Percentiles rank a stretch among this genome's conserved stretches.
These are phyloP conservation scores for Chymomyza costata DNA, from an alignment of 1,140 invertebrate genomes.

Conservation along the genomic window DNA sequence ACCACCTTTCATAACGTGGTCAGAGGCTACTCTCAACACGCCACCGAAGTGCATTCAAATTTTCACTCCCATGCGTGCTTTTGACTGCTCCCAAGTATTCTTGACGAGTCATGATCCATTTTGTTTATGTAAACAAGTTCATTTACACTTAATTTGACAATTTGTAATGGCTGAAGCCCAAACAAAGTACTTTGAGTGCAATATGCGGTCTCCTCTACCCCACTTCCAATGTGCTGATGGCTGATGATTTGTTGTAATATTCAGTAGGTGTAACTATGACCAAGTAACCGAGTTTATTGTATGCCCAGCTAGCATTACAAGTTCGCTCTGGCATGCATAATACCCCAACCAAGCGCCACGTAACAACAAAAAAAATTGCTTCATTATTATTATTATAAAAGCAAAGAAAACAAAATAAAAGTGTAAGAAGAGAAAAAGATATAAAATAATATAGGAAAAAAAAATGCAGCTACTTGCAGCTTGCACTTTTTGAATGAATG, in stretches of 20 bases:
- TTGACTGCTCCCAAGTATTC: slow-evolving; percentile 25
- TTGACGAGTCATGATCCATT: slow-evolving; percentile 37
- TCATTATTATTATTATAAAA: too few relatives aligned
- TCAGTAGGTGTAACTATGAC: too few relatives aligned
- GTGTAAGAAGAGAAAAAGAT: slow-evolving; percentile 34
- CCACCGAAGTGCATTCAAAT: too few relatives aligned
- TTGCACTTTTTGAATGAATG: slow-evolving; percentile 29
- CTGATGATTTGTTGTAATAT: too few relatives aligned
- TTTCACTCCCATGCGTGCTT: too few relatives aligned
- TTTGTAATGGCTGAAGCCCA: slow-evolving; percentile 40
- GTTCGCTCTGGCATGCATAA: too few relatives aligned
- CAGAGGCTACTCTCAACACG: too few relatives aligned
- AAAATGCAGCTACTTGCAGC: slow-evolving; percentile 52
- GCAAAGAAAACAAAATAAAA: slow-evolving; percentile 24
- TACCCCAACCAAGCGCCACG: not conserved
- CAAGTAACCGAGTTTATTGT: slow-evolving; percentile 66
- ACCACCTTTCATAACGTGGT: too few relatives aligned
- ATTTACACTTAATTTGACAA: slow-evolving; percentile 70
- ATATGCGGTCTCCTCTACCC: too few relatives aligned
- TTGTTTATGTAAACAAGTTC: slow-evolving; percentile 62
- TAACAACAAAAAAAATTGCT: slow-evolving; percentile 46
- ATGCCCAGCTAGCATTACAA: slow-evolving; percentile 52
- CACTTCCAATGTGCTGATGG: too few relatives aligned
- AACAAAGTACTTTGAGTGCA: not conserved
- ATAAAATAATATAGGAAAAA: too few relatives aligned